Evolutionary conservation across 2,888 invertebrate genomes (phyloP).

Genomic region (Acanthococcus lagerstroemiae): DNA sequence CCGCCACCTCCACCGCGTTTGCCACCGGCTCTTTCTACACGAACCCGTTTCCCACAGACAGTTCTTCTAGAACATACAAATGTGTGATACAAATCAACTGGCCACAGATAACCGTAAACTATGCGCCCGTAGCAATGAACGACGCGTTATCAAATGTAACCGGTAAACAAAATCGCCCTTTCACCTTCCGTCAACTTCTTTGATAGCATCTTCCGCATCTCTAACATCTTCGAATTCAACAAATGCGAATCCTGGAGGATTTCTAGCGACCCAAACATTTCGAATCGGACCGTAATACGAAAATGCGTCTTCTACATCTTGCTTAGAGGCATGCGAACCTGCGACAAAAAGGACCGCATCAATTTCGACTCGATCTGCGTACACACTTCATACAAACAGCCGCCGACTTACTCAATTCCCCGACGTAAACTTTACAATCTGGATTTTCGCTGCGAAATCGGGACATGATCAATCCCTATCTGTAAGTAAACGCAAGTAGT

Average conservation of each 20-base stretch:
- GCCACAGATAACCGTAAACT: too few relatives aligned
- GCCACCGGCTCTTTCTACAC: constrained; percentile 74
- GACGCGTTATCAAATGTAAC: too few relatives aligned
- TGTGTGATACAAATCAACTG: background rate
- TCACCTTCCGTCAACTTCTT: constrained; percentile 49
- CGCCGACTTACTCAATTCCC: constrained; percentile 75
- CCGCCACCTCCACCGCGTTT: constrained; percentile 33
- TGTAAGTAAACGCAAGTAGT: background rate
- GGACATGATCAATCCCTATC: constrained; percentile 4
- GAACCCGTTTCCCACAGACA: constrained; percentile 77
- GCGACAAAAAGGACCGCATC: background rate
- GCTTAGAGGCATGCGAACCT: constrained; percentile 62
- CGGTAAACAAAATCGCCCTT: too few relatives aligned
- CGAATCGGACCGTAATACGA: constrained; percentile 82
- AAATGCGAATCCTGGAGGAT: constrained; percentile 91
- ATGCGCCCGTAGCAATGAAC: too few relatives aligned
- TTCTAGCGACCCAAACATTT: constrained; percentile 96
- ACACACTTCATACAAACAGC: background rate
- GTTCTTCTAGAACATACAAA: constrained; percentile 44
- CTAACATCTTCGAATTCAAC: constrained; percentile 87
- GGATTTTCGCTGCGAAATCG: constrained; percentile 40
- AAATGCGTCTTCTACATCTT: constrained; percentile 87
- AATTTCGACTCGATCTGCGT: background rate
- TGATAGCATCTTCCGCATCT: constrained; percentile 85
- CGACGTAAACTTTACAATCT: constrained; percentile 92